These are phyloP conservation scores for Climacteris rufus DNA, from an alignment of 2,113 vertebrate species.

Conservation along the genomic window DNA sequence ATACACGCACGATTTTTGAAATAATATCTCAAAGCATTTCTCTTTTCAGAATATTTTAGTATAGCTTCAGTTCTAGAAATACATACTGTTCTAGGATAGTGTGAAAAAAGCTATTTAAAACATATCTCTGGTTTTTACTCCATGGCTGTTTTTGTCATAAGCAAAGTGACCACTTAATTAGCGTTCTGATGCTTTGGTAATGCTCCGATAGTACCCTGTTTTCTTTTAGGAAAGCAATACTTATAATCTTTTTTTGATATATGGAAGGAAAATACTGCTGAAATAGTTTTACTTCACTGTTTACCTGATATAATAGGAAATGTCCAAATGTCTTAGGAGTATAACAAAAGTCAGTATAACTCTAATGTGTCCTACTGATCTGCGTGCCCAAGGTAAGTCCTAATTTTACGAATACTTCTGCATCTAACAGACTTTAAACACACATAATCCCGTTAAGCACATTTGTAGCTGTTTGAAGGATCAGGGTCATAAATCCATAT, in stretches of 20 bases:
- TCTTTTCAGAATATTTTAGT: not conserved
- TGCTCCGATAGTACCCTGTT: not conserved
- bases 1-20: not conserved
- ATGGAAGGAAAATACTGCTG: not conserved
- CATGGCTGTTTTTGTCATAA: not conserved
- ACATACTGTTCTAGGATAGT: not conserved
- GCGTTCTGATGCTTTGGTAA: not conserved
- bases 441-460: not conserved
- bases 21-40: not conserved
- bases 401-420: conserved; percentile 13
- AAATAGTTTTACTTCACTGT: not conserved
- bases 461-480: conserved; percentile 5
- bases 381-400: not conserved
- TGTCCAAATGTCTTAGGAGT: not conserved
- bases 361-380: not conserved
- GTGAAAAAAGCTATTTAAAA: conserved; percentile 7
- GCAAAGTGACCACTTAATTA: not conserved
- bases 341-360: not conserved
- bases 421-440: conserved; percentile 9
- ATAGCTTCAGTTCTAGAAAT: not conserved
- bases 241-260: not conserved
- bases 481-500: conserved; percentile 40
- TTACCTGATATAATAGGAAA: not conserved
- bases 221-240: not conserved
- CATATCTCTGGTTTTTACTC: not conserved